Conservation (phyloP, 2,888 invertebrate species). For the Drosophila prolongata region DNA sequence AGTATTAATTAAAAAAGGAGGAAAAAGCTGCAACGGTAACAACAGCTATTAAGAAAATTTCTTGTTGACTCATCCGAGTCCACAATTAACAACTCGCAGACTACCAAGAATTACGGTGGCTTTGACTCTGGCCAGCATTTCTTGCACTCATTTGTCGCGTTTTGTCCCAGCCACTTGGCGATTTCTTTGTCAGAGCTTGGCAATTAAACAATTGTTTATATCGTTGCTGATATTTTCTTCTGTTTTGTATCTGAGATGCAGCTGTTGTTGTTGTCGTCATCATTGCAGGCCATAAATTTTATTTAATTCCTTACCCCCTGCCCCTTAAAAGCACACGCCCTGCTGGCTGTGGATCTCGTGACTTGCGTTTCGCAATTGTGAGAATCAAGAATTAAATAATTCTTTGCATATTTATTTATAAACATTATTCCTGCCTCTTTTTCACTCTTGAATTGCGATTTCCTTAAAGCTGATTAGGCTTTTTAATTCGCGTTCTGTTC, state of each 20-base stretch:
- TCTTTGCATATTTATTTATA: constrained; percentile 76
- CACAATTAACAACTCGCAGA: constrained; percentile 64
- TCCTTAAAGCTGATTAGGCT: constrained; percentile 64
- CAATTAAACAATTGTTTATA: constrained; percentile 74
- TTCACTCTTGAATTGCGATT: constrained; percentile 48
- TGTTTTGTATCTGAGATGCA: constrained; percentile 29
- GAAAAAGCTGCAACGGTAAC: constrained; percentile 70
- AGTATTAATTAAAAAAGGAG: constrained; percentile 71
- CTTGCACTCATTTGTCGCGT: constrained; percentile 72
- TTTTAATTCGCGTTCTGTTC: constrained; percentile 23
- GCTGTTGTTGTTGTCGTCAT: constrained; percentile 36
- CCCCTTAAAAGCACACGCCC: constrained; percentile 59
- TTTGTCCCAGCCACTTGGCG: constrained; percentile 62
- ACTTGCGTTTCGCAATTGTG: constrained; percentile 72
- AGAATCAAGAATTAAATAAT: constrained; percentile 78
- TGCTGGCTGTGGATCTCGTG: constrained; percentile 68
- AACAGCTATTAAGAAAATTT: constrained; percentile 74
- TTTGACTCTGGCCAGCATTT: constrained; percentile 49
- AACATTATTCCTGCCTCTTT: constrained; percentile 42
- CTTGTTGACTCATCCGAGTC: constrained; percentile 77
- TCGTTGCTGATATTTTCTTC: constrained; percentile 32
- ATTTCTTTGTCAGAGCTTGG: constrained; percentile 72
- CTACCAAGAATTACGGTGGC: constrained; percentile 62
- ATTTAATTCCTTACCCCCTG: constrained; percentile 47
- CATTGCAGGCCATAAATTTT: constrained; percentile 65